Percentiles rank a stretch among this genome's conserved stretches.
phyloP scores from a whole-genome alignment of 1,140 invertebrate species.

The Odontomachus brunneus region DNA sequence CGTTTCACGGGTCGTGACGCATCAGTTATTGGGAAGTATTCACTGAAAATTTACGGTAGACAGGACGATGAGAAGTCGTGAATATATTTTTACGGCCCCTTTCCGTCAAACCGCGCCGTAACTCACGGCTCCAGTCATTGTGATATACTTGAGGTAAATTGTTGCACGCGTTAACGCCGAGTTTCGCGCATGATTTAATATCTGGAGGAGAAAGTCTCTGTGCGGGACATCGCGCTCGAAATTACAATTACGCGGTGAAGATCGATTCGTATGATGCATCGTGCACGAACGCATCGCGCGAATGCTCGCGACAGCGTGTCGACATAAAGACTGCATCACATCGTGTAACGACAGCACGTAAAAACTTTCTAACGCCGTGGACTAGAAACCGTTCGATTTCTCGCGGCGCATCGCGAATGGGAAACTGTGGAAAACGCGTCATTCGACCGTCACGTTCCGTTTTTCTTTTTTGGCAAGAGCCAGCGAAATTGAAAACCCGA shows the following conservation, averaged over 20 bases:
- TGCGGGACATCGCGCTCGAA: conserved; percentile 5
- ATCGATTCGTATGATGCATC: conserved; percentile 32
- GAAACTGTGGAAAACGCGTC: background rate
- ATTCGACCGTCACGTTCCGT: background rate
- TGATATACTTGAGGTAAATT: background rate
- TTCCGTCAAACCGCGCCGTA: background rate
- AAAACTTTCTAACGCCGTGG: conserved; percentile 32
- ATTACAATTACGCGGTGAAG: conserved; percentile 24
- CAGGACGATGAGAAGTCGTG: background rate
- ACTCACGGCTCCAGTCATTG: background rate
- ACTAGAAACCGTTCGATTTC: conserved; percentile 35
- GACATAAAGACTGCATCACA: conserved; percentile 23
- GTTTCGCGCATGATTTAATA: conserved; percentile 32
- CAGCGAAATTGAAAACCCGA: background rate
- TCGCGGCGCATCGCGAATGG: background rate
- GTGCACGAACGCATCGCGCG: background rate
- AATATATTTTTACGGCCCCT: background rate
- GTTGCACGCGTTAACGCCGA: background rate
- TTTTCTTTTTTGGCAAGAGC: background rate
- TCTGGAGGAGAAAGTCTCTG: conserved; percentile 27
- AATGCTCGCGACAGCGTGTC: conserved; percentile 47
- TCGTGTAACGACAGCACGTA: conserved; percentile 15
- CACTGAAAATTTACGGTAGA: background rate
- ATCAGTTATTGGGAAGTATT: background rate
- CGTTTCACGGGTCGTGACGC: background rate